A percentile compares a stretch with the other conserved stretches of the same genome.
Evolutionary conservation across 2,797 vertebrate species (phyloP).

Genomic region (Channallabes apus): DNA sequence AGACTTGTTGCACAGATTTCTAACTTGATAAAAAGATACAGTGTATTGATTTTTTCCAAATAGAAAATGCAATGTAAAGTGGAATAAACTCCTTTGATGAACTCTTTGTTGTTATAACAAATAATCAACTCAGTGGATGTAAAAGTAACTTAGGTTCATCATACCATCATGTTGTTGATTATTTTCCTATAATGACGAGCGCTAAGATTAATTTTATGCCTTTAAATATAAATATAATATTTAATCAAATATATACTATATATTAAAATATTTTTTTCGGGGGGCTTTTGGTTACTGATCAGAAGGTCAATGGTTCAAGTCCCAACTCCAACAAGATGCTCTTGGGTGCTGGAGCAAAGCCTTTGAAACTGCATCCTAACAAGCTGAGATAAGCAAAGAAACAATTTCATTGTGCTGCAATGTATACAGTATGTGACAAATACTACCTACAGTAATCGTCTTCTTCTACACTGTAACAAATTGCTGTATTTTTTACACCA

Average conservation of each 20-base stretch:
- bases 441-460: too few species aligned
- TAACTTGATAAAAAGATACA: not conserved
- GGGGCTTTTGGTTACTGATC: too few species aligned
- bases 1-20: not conserved
- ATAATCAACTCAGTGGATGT: not conserved
- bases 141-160: not conserved
- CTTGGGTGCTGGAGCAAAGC: too few species aligned
- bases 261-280: too few species aligned
- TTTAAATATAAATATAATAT: not conserved
- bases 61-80: not conserved
- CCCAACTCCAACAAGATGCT: too few species aligned
- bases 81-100: not conserved
- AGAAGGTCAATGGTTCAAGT: too few species aligned
- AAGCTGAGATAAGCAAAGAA: not conserved
- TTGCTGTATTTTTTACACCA: too few species aligned
- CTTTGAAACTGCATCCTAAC: too few species aligned
- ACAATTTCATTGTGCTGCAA: too few species aligned
- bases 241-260: too few species aligned
- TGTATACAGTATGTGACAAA: too few species aligned
- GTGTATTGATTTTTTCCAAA: not conserved
- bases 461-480: too few species aligned
- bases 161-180: not conserved
- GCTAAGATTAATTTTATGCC: not conserved
- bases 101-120: not conserved
- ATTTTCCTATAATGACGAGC: not conserved